Conservation (phyloP, 1,140 invertebrate species). For the Ips typographus region DNA sequence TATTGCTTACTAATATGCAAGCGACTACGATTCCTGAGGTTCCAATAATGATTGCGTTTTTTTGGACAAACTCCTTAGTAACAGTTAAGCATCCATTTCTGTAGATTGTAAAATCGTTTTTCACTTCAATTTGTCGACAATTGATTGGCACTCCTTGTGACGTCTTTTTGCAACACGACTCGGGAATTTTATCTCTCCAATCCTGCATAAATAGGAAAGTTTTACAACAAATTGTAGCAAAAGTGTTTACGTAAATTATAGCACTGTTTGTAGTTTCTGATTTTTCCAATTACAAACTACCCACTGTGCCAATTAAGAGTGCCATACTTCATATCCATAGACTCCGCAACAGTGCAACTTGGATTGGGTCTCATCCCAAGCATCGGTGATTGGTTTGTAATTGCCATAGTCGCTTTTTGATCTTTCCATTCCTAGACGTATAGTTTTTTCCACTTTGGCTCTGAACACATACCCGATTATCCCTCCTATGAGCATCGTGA, state of each 20-base stretch:
- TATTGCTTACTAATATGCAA: constrained; percentile 70
- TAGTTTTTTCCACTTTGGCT: constrained; percentile 69
- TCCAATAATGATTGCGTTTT: constrained; percentile 78
- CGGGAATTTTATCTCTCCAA: constrained; percentile 74
- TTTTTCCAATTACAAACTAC: no score
- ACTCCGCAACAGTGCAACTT: constrained; percentile 84
- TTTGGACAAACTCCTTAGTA: constrained; percentile 69
- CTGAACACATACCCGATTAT: constrained; percentile 87
- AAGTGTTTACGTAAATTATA: neutral
- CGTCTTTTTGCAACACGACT: constrained; percentile 76
- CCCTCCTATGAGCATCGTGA: constrained; percentile 84
- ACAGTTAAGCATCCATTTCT: constrained; percentile 71
- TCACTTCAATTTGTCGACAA: constrained; percentile 60
- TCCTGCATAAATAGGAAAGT: constrained; percentile 53
- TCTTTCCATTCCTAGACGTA: constrained; percentile 76
- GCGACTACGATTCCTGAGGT: constrained; percentile 79
- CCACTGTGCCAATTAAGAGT: neutral
- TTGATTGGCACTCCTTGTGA: constrained; percentile 62
- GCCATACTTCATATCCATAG: constrained; percentile 54
- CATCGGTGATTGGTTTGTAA: constrained; percentile 66
- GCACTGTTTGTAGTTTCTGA: no score
- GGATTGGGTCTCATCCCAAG: constrained; percentile 82
- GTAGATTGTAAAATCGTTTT: constrained; percentile 65
- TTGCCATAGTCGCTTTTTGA: constrained; percentile 72
- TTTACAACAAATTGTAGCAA: neutral